Percentiles rank a stretch among this genome's conserved stretches.
Conservation (phyloP, 2,113 vertebrate species). For the Sceloporus undulatus region DNA sequence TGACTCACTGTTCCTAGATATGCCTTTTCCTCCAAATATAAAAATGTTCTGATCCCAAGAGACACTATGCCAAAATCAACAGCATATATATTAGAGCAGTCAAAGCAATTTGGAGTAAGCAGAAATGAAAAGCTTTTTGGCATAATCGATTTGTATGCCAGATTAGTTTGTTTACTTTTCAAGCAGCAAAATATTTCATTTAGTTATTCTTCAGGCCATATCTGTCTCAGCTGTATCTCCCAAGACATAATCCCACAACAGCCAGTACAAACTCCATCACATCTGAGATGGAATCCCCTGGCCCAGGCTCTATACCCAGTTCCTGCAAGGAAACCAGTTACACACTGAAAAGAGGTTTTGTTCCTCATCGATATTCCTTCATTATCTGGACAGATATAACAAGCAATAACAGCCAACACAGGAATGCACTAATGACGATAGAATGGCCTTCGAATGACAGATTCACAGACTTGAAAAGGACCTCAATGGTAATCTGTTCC, state of each 20-base stretch:
- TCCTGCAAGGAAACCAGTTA: background rate
- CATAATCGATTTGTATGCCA: background rate
- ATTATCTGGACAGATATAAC: background rate
- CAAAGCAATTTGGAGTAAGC: background rate
- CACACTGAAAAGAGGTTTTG: background rate
- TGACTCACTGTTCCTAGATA: background rate
- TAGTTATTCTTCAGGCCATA: background rate
- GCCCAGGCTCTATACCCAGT: background rate
- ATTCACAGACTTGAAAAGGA: too few relatives aligned
- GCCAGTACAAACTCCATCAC: background rate
- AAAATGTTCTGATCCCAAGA: background rate
- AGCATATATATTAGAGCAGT: background rate
- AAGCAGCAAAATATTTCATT: background rate
- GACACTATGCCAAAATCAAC: background rate
- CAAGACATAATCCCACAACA: background rate
- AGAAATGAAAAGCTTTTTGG: background rate
- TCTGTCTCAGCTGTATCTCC: background rate
- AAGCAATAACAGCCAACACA: background rate
- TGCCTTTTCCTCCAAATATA: background rate
- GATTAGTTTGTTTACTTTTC: conserved; percentile 1
- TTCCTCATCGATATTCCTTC: background rate
- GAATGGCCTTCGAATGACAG: background rate
- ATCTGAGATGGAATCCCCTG: background rate
- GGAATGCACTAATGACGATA: background rate
- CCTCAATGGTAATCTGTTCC: too few relatives aligned